Evolutionary conservation across 2,888 invertebrate species (phyloP), one percentile per base, ranked within the genome.

Genomic region (Macropis europaea): DNA sequence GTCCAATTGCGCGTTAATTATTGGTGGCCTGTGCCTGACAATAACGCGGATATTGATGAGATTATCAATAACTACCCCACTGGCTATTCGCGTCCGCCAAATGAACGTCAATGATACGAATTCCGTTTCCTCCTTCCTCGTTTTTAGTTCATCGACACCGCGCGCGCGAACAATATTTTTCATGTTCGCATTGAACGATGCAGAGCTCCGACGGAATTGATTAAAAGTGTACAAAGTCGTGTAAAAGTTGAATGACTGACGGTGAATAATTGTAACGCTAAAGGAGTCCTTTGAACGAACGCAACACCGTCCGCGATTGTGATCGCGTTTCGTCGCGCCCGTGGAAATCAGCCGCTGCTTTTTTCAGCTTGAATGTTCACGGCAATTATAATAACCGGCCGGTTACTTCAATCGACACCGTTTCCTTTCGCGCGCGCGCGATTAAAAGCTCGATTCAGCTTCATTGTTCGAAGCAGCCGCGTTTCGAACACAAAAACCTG

Each of bases 41-140:
- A 86, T 86, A 82, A 79, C 84, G 77, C 82, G 86, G 79, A 87
- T 88, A 88, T 88, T 87, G 87, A 88, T 86, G 87, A 82, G 84
- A 86, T 87, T 87, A 87, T 88, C 88, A 87, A 88, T 88, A 87
- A 88, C 87, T 87, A 84, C 83, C 82, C 67, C 15, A 17, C 28
- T 26, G 53, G 36, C 57, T 63, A 42, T 60, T 67, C 53, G 32
- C 32, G 42, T 71, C 17, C 53, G 26, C 30, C 34, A 28, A 36
- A 61, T 52, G 43, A 61, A 71, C 40, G 40, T 43, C 50, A 68
- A 56, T 32, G 26, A 54, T 61, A 48, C 17, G 6, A 1, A 5
- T 2, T 4, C 6, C 7, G 4, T 17, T 30, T 7, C 19, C 59
- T 9, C 32, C 5, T 48, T 36, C 5, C n/a, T 3, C 5, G 4